Evolutionary conservation across 2,888 invertebrate species (phyloP), one percentile per base, ranked within the genome.

Genomic region (Caradrina kadenii): DNA sequence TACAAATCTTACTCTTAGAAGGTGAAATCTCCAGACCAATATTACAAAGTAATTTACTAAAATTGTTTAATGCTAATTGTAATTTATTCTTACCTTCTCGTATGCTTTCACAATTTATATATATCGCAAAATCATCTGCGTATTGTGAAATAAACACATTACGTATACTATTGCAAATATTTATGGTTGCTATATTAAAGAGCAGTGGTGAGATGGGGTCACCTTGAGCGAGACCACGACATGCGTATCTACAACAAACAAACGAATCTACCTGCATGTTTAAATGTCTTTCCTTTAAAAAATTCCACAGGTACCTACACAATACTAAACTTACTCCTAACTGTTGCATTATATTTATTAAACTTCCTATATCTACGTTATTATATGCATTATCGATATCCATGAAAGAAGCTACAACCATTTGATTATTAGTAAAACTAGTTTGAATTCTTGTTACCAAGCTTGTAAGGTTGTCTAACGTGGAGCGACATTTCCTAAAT

Each of bases 401-500:
- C 1, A 39, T 10, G 7, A 39, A 39, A 39, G 4, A 39, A 11
- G 39, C 39, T 5, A 39, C 11, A 5, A 7, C 7, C 2, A 7
- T 6, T 39, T 39, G 10, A 5, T 39, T 39, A 5, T 56, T 35
- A 15, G 39, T 21, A 5, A 60, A 60, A 15, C 60, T 15, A 19
- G 31, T 19, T 49, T 60, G 60, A 19, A 60, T 19, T 19, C n/a
- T 15, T 31, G 19, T 49, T 3, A 56, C 55, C 15, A 56, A 39
- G 39, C 21, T 39, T 15, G 55, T 2, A 4, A 56, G 21, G 15
- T 56, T 56, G n/a, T 60, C 31, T 31, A 31, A 31, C n/a, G 60
- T 60, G n/a, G 48, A 48, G 1, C 19, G 48, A 10, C 31, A 19
- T 48, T 60, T 49, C 19, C 58, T 45, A 45, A 58, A 58, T 15